Conservation (phyloP, 2,113 vertebrate species). For the Haemorhous mexicanus region DNA sequence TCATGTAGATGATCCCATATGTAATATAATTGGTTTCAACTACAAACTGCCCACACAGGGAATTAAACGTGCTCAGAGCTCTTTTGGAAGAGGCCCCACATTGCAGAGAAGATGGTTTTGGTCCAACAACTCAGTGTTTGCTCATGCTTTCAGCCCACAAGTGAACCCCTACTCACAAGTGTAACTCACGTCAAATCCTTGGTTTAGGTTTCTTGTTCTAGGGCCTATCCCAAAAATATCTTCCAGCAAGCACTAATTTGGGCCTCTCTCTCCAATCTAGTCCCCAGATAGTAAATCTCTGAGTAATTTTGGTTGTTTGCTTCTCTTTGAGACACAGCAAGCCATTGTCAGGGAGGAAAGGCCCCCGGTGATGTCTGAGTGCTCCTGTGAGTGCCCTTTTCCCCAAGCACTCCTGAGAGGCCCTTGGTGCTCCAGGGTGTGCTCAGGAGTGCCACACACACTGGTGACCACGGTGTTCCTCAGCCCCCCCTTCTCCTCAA, state of each 20-base stretch:
- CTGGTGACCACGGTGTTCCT: neutral
- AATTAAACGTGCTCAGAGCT: neutral
- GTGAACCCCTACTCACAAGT: neutral
- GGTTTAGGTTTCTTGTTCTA: neutral
- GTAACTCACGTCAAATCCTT: neutral
- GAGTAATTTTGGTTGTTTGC: neutral
- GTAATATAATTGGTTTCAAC: neutral
- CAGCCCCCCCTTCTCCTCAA: neutral
- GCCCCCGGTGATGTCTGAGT: accelerated
- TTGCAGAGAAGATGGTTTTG: neutral
- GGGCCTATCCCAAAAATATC: neutral
- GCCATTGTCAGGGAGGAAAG: neutral
- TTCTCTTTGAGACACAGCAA: neutral
- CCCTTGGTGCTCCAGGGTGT: neutral
- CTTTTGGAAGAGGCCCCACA: neutral
- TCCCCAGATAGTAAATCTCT: neutral
- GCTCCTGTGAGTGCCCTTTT: neutral
- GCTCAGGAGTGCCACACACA: neutral
- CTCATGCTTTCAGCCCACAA: neutral
- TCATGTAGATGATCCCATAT: neutral
- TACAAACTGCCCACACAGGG: neutral
- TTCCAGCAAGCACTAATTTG: neutral
- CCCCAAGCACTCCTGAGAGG: neutral
- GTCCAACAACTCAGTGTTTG: neutral
- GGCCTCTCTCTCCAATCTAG: neutral